Percentiles rank a stretch among this genome's conserved stretches.
Evolutionary conservation across 1,140 invertebrate species (phyloP).

Genomic region (Macrocentrus cingulum): DNA sequence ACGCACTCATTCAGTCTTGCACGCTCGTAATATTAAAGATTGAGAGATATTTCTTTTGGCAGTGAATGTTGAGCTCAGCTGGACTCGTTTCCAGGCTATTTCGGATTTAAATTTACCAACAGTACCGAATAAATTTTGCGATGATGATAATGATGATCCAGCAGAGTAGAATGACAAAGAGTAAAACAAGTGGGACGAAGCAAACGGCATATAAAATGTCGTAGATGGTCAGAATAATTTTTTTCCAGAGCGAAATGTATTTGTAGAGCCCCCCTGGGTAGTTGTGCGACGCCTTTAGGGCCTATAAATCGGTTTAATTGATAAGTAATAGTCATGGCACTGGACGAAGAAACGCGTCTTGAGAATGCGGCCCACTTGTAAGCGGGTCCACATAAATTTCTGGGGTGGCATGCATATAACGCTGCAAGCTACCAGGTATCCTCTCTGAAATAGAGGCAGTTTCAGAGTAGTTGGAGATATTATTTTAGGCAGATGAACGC

Average conservation of each 20-base stretch:
- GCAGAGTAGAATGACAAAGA: background rate
- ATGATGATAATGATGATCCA: slow-evolving; percentile 3
- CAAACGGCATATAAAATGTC: background rate
- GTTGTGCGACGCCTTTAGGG: slow-evolving; percentile 30
- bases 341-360: slow-evolving; percentile 21
- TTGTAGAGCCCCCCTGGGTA: slow-evolving; percentile 14
- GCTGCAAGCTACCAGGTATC: background rate
- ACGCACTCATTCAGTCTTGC: background rate
- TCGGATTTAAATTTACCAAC: background rate
- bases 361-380: slow-evolving; percentile 33
- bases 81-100: background rate
- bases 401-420: slow-evolving; percentile 4
- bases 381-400: slow-evolving; percentile 28
- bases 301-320: slow-evolving; percentile 35
- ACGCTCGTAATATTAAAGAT: slow-evolving; percentile 16
- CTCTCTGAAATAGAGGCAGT: no score
- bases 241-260: background rate
- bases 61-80: background rate
- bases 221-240: background rate
- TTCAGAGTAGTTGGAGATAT: no score
- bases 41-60: background rate
- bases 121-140: background rate
- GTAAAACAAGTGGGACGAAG: background rate
- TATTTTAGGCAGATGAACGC: no score
- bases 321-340: slow-evolving; percentile 33